phyloP scores from a whole-genome alignment of 2,797 vertebrate genomes.

The Choloepus didactylus region DNA sequence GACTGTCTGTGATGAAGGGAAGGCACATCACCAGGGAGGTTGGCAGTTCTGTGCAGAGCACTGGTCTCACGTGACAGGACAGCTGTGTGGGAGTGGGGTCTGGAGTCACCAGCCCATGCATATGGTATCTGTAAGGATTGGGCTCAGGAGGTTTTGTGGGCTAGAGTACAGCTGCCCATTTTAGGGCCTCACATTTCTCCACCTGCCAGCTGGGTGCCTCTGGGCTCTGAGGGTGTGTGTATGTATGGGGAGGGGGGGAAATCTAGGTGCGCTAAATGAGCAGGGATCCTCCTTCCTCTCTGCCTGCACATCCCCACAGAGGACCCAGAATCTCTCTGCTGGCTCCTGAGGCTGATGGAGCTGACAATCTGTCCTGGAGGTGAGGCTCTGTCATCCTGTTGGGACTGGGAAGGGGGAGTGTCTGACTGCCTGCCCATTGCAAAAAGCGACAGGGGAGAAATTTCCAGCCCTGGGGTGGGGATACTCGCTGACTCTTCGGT shows the following conservation, averaged over 20 bases:
- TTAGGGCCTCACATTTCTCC: background rate
- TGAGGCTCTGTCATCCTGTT: background rate
- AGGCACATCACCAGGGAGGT: background rate
- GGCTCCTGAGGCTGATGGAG: background rate
- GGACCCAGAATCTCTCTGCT: background rate
- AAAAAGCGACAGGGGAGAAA: constrained; percentile 3
- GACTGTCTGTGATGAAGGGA: constrained; percentile 1
- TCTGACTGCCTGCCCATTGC: constrained; percentile 68
- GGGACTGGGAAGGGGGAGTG: constrained; percentile 4
- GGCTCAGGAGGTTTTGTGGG: background rate
- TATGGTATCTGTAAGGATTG: background rate
- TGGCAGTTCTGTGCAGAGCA: constrained; percentile 16
- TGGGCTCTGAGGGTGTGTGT: background rate
- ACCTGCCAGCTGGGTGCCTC: constrained; percentile 1
- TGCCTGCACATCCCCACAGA: background rate
- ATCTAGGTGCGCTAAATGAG: background rate
- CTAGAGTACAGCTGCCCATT: background rate
- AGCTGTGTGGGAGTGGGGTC: background rate
- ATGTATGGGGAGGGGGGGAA: background rate
- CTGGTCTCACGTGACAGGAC: background rate
- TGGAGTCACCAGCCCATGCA: background rate
- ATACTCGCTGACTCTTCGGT: background rate
- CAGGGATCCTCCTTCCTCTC: background rate
- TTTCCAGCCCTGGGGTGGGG: background rate
- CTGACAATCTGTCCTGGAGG: background rate